These are phyloP conservation scores for Drosophila littoralis DNA, from an alignment of 1,140 invertebrate genomes.

Conservation along the genomic window DNA sequence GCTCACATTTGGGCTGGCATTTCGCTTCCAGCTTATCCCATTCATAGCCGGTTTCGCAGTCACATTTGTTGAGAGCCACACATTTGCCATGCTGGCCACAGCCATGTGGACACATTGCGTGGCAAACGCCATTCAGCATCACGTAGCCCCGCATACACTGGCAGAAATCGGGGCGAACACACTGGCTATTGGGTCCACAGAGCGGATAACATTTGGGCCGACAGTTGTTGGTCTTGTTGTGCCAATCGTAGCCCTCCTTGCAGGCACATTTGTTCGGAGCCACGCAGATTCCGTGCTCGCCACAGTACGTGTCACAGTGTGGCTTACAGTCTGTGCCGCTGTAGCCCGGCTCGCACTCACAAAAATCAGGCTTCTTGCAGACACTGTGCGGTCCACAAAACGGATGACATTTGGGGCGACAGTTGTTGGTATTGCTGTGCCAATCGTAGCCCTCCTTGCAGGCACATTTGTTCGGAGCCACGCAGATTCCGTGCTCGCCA, in stretches of 20 bases:
- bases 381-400: background rate
- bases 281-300: no score
- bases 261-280: no score
- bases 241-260: no score
- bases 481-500: no score
- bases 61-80: background rate
- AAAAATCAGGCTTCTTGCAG: background rate
- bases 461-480: no score
- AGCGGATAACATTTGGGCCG: no score
- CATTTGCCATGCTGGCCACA: background rate
- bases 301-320: no score
- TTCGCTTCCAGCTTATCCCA: background rate
- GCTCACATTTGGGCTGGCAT: slow-evolving; percentile 9
- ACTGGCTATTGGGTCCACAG: background rate
- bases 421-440: background rate
- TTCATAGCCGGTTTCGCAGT: background rate
- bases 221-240: background rate
- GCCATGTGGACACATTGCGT: background rate
- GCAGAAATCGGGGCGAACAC: background rate
- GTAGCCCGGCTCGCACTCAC: background rate
- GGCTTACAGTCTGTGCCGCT: no score
- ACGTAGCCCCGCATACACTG: background rate
- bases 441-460: no score
- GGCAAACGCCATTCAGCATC: background rate
- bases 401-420: background rate